Percentiles rank a stretch among this genome's conserved stretches.
These are phyloP conservation scores for Lasioglossum baleicum DNA, from an alignment of 1,140 invertebrate species.

Conservation along the genomic window DNA sequence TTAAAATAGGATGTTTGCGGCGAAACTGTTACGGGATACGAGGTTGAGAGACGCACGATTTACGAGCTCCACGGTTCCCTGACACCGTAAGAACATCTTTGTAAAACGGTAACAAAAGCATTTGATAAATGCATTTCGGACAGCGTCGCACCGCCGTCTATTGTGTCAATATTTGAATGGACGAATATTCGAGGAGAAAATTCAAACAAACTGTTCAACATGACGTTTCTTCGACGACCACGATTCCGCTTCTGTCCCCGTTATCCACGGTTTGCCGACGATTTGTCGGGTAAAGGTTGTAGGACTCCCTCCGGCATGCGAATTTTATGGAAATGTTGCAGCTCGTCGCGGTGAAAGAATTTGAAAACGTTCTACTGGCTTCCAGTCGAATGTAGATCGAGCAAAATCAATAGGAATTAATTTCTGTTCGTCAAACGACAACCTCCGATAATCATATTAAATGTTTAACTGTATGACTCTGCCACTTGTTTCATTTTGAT, in stretches of 20 bases:
- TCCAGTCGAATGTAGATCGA: background rate
- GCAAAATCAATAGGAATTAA: background rate
- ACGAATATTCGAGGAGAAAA: constrained; percentile 10
- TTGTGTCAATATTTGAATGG: constrained; percentile 45
- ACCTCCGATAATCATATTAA: too few species aligned
- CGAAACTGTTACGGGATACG: background rate
- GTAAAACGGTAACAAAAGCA: constrained; percentile 23
- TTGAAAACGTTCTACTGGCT: background rate
- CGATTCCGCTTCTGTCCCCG: background rate
- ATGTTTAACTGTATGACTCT: too few species aligned
- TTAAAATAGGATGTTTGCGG: constrained; percentile 8
- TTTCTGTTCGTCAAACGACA: too few species aligned
- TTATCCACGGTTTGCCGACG: constrained; percentile 24
- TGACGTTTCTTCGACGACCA: background rate
- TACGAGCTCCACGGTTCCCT: constrained; percentile 27
- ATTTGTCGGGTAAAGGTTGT: constrained; percentile 17
- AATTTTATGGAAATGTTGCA: constrained; percentile 6
- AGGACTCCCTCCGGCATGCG: background rate
- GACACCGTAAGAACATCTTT: constrained; percentile 40
- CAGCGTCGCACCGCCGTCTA: constrained; percentile 3
- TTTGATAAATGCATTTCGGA: constrained; percentile 33
- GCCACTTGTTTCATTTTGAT: too few species aligned
- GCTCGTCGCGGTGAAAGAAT: background rate
- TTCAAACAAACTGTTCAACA: background rate
- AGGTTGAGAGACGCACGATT: constrained; percentile 14